Evolutionary conservation across 1,140 invertebrate species (phyloP).

Genomic region (Phenacoccus solenopsis): DNA sequence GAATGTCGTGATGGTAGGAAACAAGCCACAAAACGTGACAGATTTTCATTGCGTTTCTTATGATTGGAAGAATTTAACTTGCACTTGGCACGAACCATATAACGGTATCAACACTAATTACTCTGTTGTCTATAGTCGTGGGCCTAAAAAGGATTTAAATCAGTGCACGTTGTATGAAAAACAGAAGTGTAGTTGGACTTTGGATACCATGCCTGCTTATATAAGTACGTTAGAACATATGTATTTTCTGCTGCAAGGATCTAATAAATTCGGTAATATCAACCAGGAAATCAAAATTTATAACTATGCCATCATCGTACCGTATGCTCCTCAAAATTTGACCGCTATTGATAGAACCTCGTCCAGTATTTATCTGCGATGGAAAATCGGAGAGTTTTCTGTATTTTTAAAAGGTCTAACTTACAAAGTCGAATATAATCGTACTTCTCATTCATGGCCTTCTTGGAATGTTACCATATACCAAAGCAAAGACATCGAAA

Average conservation of each 20-base stretch:
- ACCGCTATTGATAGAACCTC: conserved; percentile 39
- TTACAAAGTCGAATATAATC: conserved; percentile 48
- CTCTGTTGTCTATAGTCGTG: conserved; percentile 39
- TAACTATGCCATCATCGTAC: conserved; percentile 44
- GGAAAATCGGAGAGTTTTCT: conserved; percentile 44
- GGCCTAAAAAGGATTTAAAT: conserved; percentile 31
- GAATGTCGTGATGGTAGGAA: conserved; percentile 40
- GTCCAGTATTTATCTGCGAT: conserved; percentile 42
- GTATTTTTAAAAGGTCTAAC: conserved; percentile 43
- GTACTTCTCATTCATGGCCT: conserved; percentile 39
- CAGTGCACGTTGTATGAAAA: background rate
- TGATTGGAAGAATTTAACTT: conserved; percentile 51
- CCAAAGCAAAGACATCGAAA: background rate
- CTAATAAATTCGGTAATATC: conserved; percentile 42
- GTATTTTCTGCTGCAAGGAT: conserved; percentile 39
- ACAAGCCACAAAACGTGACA: conserved; percentile 37
- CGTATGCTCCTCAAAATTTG: conserved; percentile 33
- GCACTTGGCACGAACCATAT: conserved; percentile 43
- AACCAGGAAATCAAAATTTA: conserved; percentile 39
- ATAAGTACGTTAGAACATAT: conserved; percentile 43
- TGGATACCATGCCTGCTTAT: conserved; percentile 42
- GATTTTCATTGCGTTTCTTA: conserved; percentile 51
- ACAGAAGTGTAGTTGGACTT: conserved; percentile 36
- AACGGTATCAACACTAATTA: conserved; percentile 43
- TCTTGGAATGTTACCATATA: conserved; percentile 41